Conservation (phyloP, 2,888 invertebrate species). For the Hipparchia sbordonii region DNA sequence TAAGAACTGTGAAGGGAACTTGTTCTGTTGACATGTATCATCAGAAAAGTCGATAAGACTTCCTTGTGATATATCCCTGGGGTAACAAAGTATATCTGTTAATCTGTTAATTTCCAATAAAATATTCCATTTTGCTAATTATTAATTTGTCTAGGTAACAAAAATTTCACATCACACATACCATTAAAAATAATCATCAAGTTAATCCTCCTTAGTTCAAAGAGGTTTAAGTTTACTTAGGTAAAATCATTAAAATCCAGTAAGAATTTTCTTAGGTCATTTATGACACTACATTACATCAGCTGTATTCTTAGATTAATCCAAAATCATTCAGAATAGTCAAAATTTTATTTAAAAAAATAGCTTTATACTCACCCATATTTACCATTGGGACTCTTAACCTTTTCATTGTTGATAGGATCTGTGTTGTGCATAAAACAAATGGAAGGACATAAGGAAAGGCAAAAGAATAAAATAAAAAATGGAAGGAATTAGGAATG, state of each 20-base stretch:
- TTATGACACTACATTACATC: no score
- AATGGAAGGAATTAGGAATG: slow-evolving; percentile 35
- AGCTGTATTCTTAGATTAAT: no score
- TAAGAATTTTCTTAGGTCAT: no score
- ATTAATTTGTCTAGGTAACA: no score
- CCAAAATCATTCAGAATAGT: no score
- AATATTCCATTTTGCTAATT: not conserved
- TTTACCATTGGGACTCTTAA: slow-evolving; percentile 24
- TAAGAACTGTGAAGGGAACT: slow-evolving; percentile 61
- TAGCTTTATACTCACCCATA: slow-evolving; percentile 39
- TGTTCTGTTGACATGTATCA: slow-evolving; percentile 57
- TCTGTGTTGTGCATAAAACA: slow-evolving; percentile 27
- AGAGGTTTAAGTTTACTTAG: no score
- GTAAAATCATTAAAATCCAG: no score
- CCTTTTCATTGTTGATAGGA: slow-evolving; percentile 19
- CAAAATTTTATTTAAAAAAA: no score
- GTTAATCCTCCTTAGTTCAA: no score
- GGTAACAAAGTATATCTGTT: not conserved
- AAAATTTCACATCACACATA: no score
- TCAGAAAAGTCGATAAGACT: slow-evolving; percentile 59
- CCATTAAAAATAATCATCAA: no score
- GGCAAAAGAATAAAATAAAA: slow-evolving; percentile 28
- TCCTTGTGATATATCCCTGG: slow-evolving; percentile 57
- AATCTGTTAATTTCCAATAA: no score
- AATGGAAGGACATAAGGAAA: slow-evolving; percentile 40